Percentiles rank a stretch among this genome's conserved stretches.
These are phyloP conservation scores for Druon quercuslanigerum DNA, from an alignment of 1,140 invertebrate genomes.

Conservation along the genomic window DNA sequence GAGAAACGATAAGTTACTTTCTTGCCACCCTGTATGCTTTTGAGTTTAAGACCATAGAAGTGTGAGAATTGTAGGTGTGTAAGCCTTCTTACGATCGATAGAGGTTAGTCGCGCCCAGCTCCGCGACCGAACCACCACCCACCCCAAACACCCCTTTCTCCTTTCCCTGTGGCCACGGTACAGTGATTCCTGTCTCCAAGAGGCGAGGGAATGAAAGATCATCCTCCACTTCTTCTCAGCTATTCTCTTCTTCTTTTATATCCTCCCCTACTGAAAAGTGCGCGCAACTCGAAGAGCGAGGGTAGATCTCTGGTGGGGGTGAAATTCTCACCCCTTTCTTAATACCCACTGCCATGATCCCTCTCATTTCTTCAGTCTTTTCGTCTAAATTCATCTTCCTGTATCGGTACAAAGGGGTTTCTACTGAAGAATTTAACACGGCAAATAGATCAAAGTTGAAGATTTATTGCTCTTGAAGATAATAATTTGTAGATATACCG, in stretches of 20 bases:
- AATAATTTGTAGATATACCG: no score
- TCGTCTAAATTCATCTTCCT: no score
- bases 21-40: conserved; percentile 52
- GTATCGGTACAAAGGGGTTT: no score
- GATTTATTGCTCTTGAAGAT: no score
- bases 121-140: conserved; percentile 61
- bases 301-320: conserved; percentile 40
- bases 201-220: conserved; percentile 49
- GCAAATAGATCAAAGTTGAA: no score
- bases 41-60: conserved; percentile 41
- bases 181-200: conserved; percentile 46
- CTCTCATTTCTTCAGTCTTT: not conserved
- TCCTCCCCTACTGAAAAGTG: conserved; percentile 48
- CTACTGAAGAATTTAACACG: no score
- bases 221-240: conserved; percentile 34
- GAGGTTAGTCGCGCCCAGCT: conserved; percentile 64
- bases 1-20: not conserved
- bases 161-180: not conserved
- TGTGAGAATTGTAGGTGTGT: conserved; percentile 64
- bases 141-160: not conserved
- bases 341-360: conserved; percentile 38
- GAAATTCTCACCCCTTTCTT: conserved; percentile 46
- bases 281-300: conserved; percentile 37
- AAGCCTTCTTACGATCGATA: conserved; percentile 68
- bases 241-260: conserved; percentile 52